Evolutionary conservation across 2,113 vertebrate species (phyloP).

Genomic region (Vombatus ursinus): DNA sequence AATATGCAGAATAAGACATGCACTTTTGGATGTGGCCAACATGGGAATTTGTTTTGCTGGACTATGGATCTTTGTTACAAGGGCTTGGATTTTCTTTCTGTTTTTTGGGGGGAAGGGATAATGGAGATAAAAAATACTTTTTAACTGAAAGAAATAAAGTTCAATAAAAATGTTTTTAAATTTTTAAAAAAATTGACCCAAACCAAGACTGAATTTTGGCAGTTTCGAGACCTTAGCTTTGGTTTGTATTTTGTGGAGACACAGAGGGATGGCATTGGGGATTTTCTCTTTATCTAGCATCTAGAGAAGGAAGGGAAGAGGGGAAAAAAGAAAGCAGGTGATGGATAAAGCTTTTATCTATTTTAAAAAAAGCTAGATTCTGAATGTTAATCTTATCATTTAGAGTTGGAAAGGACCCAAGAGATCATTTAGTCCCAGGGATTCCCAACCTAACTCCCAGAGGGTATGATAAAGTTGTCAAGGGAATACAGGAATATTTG

Average conservation of each 20-base stretch:
- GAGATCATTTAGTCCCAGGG: background rate
- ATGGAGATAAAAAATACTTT: background rate
- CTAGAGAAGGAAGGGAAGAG: background rate
- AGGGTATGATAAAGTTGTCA: background rate
- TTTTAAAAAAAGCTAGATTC: background rate
- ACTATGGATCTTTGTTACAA: background rate
- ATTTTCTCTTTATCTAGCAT: background rate
- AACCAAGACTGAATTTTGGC: background rate
- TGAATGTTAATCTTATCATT: background rate
- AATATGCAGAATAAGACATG: background rate
- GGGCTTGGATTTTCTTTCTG: background rate
- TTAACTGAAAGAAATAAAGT: too few species aligned
- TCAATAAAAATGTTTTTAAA: too few species aligned
- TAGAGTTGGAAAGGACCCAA: background rate
- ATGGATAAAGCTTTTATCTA: background rate
- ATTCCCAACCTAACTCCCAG: background rate
- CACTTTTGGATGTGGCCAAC: background rate
- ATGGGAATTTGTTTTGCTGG: background rate
- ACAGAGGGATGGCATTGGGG: background rate
- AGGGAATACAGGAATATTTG: background rate
- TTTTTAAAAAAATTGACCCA: background rate
- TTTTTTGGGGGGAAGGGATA: background rate
- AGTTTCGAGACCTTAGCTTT: background rate
- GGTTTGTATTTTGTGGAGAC: background rate
- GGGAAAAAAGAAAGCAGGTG: background rate